A percentile compares a stretch with the other conserved stretches of the same genome.
Evolutionary conservation across 2,113 vertebrate genomes (phyloP).

Genomic region (Nesospiza acunhae): DNA sequence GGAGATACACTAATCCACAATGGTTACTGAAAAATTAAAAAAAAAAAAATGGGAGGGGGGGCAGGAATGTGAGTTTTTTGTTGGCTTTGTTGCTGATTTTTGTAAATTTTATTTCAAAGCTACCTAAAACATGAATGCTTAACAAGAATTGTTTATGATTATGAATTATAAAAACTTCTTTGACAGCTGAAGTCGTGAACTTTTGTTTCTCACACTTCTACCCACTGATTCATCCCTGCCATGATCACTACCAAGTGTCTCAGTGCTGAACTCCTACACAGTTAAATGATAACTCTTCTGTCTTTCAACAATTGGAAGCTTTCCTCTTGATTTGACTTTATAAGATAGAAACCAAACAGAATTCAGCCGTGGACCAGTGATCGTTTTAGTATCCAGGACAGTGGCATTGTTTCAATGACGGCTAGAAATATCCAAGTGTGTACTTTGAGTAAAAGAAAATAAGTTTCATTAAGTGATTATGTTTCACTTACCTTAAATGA

Average conservation of each 20-base stretch:
- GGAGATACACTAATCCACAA: not conserved
- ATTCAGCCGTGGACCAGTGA: not conserved
- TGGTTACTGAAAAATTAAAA: not conserved
- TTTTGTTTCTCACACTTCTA: not conserved
- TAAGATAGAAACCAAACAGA: not conserved
- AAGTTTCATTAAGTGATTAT: not conserved
- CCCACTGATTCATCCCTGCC: not conserved
- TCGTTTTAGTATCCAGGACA: not conserved
- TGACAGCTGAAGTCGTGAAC: not conserved
- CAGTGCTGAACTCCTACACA: not conserved
- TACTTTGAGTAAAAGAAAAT: not conserved
- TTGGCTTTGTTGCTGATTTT: rapidly evolving
- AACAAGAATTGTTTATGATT: not conserved
- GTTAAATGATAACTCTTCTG: not conserved
- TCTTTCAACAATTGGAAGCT: not conserved
- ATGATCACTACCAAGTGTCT: not conserved
- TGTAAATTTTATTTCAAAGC: not conserved
- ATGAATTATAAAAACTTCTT: not conserved
- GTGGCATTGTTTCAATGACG: not conserved
- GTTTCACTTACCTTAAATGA: not conserved
- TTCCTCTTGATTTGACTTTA: not conserved
- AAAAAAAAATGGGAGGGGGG: not conserved
- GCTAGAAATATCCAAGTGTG: not conserved
- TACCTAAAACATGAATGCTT: not conserved
- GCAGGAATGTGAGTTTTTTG: rapidly evolving